phyloP scores from a whole-genome alignment of 2,113 vertebrate genomes.

The Coregonus clupeaformis region DNA sequence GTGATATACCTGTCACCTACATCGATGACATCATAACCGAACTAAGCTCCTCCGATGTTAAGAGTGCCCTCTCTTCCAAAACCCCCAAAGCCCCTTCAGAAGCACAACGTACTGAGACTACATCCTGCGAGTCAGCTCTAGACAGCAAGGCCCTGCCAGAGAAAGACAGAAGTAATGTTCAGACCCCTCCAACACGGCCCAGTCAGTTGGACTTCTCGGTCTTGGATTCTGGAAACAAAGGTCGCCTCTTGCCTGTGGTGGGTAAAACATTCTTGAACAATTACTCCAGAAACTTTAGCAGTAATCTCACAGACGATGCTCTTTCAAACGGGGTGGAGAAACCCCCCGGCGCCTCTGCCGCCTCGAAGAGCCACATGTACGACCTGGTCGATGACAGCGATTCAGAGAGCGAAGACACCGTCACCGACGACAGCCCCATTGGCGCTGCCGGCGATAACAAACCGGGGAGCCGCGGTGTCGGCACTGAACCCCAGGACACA shows the following conservation, averaged over 20 bases:
- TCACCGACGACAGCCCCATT: not conserved
- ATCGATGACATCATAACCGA: constrained; percentile 72
- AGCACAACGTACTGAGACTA: not conserved
- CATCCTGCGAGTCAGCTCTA: constrained; percentile 1
- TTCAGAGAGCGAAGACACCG: constrained; percentile 74
- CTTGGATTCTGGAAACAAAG: constrained; percentile 70
- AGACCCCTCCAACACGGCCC: not conserved
- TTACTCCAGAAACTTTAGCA: constrained; percentile 81
- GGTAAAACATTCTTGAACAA: constrained; percentile 80
- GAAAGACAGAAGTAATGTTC: not conserved
- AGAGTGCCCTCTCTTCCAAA: not conserved
- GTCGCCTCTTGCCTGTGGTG: constrained; percentile 72
- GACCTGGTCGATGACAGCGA: constrained; percentile 77
- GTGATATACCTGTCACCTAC: constrained; percentile 60
- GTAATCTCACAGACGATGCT: constrained; percentile 65
- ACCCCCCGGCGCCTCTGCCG: not conserved
- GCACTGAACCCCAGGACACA: constrained; percentile 10
- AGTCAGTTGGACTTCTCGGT: constrained; percentile 60
- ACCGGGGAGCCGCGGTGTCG: not conserved
- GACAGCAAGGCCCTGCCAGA: not conserved
- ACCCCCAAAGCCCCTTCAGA: too few species aligned
- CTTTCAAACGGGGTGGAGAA: constrained; percentile 43
- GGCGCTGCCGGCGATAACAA: constrained; percentile 13
- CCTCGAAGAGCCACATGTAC: constrained; percentile 74
- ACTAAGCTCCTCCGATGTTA: constrained; percentile 37